Conservation (phyloP, 2,113 vertebrate genomes). For the Lophura nycthemera region DNA sequence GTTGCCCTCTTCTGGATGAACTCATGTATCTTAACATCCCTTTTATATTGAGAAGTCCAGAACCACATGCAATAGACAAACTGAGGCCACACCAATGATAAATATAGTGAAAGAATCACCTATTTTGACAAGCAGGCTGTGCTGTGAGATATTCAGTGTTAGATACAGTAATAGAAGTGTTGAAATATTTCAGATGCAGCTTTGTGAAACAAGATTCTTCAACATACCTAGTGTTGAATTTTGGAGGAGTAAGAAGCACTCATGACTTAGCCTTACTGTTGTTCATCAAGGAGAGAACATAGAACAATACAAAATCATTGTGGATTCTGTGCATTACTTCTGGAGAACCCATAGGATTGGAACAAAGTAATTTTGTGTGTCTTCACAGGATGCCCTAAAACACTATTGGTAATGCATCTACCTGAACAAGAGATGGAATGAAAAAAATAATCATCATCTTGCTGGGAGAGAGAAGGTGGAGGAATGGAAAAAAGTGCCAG, state of each 20-base stretch:
- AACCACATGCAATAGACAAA: background rate
- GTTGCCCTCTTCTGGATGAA: background rate
- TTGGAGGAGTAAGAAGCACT: background rate
- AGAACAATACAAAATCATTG: background rate
- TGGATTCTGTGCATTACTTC: rapidly evolving
- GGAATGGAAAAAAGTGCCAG: background rate
- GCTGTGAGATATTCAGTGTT: background rate
- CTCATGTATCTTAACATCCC: background rate
- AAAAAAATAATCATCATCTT: background rate
- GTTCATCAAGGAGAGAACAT: background rate
- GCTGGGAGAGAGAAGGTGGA: background rate
- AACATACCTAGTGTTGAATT: background rate
- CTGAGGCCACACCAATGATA: background rate
- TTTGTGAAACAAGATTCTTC: background rate
- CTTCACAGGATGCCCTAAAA: background rate
- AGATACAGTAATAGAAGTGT: background rate
- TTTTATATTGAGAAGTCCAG: background rate
- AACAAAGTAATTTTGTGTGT: background rate
- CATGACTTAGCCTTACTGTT: background rate
- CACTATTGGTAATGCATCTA: background rate
- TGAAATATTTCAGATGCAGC: background rate
- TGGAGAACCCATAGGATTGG: background rate
- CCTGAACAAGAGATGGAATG: background rate
- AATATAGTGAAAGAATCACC: background rate
- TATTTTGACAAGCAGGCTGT: background rate